These are phyloP conservation scores for Gila robusta DNA, from an alignment of 2,797 vertebrate species.

Conservation along the genomic window DNA sequence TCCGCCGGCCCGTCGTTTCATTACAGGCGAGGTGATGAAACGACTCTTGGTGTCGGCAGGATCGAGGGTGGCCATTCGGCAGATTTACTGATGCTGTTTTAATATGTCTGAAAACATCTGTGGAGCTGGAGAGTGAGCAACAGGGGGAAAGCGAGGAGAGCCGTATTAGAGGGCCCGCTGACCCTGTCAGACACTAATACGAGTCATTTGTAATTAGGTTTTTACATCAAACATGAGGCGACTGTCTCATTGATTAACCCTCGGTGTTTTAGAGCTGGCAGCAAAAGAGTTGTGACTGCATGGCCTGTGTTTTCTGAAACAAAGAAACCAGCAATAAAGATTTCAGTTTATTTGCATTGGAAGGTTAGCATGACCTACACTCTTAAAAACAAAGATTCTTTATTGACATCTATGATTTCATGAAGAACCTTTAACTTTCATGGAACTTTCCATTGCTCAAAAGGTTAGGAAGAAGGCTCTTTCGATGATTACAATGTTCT, in stretches of 20 bases:
- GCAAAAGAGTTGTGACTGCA: background rate
- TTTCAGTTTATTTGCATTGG: background rate
- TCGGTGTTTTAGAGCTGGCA: background rate
- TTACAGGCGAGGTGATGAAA: constrained; percentile 70
- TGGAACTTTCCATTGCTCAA: background rate
- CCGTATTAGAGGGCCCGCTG: constrained; percentile 12
- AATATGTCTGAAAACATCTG: constrained; percentile 62
- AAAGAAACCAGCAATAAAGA: background rate
- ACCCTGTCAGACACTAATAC: constrained; percentile 27
- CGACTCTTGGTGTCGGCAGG: constrained; percentile 23
- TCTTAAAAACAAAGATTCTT: background rate
- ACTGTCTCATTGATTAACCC: constrained; percentile 23
- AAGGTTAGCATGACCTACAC: background rate
- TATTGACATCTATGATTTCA: background rate
- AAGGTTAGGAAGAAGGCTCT: background rate
- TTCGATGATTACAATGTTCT: background rate
- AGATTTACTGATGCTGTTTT: constrained; percentile 66
- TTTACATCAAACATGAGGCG: constrained; percentile 11
- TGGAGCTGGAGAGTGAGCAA: constrained; percentile 45
- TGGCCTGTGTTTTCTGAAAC: background rate
- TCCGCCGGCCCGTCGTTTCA: constrained; percentile 66
- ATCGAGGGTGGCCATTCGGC: constrained; percentile 37
- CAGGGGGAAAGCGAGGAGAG: constrained; percentile 5
- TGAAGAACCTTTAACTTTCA: background rate
- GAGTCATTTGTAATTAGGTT: constrained; percentile 19